Evolutionary conservation across 2,797 vertebrate species (phyloP).

Genomic region (Nothura maculosa): DNA sequence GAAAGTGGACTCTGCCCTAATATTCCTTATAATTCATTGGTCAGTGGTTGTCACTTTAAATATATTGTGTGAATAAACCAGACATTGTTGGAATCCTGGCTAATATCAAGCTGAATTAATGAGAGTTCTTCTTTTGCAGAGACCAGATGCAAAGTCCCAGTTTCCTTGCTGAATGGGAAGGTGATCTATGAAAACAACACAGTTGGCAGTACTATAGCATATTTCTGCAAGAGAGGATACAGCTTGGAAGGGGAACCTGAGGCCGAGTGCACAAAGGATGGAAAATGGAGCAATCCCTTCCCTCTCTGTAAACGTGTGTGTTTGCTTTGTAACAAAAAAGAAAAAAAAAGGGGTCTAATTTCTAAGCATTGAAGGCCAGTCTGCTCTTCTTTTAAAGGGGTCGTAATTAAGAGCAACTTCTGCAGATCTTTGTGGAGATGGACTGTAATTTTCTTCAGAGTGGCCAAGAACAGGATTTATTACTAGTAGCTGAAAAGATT

Average conservation of each 20-base stretch:
- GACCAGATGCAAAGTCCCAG: constrained; percentile 84
- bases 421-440: not conserved
- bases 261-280: constrained; percentile 86
- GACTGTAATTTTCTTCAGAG: not conserved
- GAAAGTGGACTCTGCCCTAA: not conserved
- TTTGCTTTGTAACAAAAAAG: constrained; percentile 53
- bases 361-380: not conserved
- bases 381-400: not conserved
- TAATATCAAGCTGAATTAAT: constrained; percentile 20
- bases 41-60: not conserved
- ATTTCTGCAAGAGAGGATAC: constrained; percentile 91
- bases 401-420: not conserved
- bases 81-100: not conserved
- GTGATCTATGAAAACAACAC: constrained; percentile 85
- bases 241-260: constrained; percentile 85
- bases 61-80: not conserved
- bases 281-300: constrained; percentile 88
- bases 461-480: not conserved
- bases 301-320: constrained; percentile 93
- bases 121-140: constrained; percentile 72
- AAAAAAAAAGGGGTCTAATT: not conserved
- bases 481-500: not conserved
- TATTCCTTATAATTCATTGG: not conserved
- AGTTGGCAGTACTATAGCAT: constrained; percentile 83
- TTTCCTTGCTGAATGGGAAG: constrained; percentile 85